Base-by-base conservation (phyloP, 1,140 invertebrate genomes). In the Bursaphelenchus mucronatus region DNA sequence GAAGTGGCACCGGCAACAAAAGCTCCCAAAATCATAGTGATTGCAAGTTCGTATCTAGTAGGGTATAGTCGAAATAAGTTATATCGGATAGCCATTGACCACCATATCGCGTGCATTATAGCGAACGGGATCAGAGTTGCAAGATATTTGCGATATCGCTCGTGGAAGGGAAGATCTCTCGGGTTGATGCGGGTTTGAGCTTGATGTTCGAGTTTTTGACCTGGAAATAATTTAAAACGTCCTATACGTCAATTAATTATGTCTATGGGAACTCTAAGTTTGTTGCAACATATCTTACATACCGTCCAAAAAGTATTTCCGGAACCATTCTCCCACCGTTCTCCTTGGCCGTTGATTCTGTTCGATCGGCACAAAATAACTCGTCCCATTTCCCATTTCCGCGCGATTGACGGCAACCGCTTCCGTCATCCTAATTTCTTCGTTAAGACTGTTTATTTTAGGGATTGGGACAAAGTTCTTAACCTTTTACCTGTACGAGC, bases 21-120 rank as follows among this genome's bases (percentile, higher is more conserved):
- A 11, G 72, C 72, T 6, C 74, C 72, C 7, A 76, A 39, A 46
- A 74, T 73, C 72, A 74, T 74, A 10, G 74, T 76, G n/a, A 74
- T 52, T 9, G 72, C 45, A 74, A 74, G 67, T n/a, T 69, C 59
- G 57, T 74, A 74, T 21, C 66, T 41, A 10, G 55, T 64, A 11
- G 63, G 56, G 63, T 67, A 74, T 6, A 76, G 70, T 17, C 63
- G 57, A 53, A 76, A 74, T 30, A 74, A 15, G 52, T 74, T 67
- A 43, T 76, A 73, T n/a, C 71, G 72, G 39, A 76, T 70, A 9
- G 74, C 69, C 40, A 76, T 53, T 1, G 70, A 21, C 72, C 72
- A 71, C 71, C 71, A 73, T n/a, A 66, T 19, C 11, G 55, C 63
- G 49, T 71, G 67, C 45, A 75, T 51, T 47, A 73, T 71, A 9